A percentile compares a stretch with the other conserved stretches of the same genome.
phyloP scores from a whole-genome alignment of 2,797 vertebrate genomes.

The Dicrostonyx torquatus region DNA sequence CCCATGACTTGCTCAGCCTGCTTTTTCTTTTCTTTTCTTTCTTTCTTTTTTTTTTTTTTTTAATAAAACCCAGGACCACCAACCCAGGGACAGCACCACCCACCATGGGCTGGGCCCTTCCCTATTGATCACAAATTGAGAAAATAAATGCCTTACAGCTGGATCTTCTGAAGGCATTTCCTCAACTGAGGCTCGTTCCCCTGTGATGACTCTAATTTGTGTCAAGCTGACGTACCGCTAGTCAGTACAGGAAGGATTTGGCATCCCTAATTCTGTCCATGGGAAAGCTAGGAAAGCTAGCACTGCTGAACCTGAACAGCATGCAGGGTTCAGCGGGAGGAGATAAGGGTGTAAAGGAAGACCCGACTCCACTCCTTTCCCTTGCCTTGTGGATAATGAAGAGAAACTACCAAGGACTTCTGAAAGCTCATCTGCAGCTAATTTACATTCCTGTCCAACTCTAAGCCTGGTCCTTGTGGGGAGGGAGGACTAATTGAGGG shows the following conservation, averaged over 20 bases:
- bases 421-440: conserved; percentile 24
- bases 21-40: not conserved
- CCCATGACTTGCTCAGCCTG: not conserved
- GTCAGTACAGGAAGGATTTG: not conserved
- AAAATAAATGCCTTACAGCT: not conserved
- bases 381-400: conserved; percentile 3
- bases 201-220: not conserved
- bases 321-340: not conserved
- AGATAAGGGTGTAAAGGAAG: not conserved
- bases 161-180: not conserved
- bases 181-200: not conserved
- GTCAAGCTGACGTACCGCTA: not conserved
- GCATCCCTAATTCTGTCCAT: not conserved
- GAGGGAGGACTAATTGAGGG: not conserved
- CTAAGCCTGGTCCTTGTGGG: not conserved
- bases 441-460: conserved; percentile 3
- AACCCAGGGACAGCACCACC: not conserved
- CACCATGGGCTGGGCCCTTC: not conserved
- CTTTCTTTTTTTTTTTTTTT: too few relatives aligned
- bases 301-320: not conserved
- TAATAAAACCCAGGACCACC: not conserved
- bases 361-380: not conserved
- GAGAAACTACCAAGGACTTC: not conserved
- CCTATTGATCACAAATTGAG: not conserved
- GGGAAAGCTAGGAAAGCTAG: not conserved